Evolutionary conservation across 2,113 vertebrate genomes (phyloP).

Genomic region (Sebastes schlegelii): DNA sequence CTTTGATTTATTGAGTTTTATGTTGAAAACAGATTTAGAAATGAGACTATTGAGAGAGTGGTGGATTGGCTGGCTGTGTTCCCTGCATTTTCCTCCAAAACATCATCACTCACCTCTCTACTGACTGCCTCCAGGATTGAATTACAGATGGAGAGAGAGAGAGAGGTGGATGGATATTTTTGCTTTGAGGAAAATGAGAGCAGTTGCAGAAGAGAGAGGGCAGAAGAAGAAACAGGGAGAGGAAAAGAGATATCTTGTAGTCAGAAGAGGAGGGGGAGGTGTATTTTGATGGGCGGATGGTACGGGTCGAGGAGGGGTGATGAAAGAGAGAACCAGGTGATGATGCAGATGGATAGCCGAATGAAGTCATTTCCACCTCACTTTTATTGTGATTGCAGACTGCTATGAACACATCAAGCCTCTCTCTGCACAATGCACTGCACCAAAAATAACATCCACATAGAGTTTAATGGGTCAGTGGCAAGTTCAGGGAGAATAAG

Average conservation of each 20-base stretch:
- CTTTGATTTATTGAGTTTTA: slow-evolving; percentile 10
- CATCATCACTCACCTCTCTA: slow-evolving; percentile 73
- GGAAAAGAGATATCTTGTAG: not conserved
- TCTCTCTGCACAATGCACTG: slow-evolving; percentile 32
- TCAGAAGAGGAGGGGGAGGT: slow-evolving; percentile 11
- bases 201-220: slow-evolving; percentile 23
- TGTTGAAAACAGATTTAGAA: slow-evolving; percentile 36
- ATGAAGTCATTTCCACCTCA: not conserved
- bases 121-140: slow-evolving; percentile 74
- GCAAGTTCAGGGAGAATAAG: slow-evolving; percentile 43
- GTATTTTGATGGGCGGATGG: slow-evolving; percentile 28
- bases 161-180: slow-evolving; percentile 42
- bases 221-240: not conserved
- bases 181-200: slow-evolving; percentile 45
- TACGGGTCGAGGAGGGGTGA: slow-evolving; percentile 35
- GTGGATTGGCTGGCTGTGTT: slow-evolving; percentile 46
- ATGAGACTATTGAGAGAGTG: slow-evolving; percentile 43
- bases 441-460: slow-evolving; percentile 64
- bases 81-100: slow-evolving; percentile 68
- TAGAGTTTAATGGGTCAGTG: slow-evolving; percentile 57
- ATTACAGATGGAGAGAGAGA: slow-evolving; percentile 73
- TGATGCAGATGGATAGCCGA: slow-evolving; percentile 37
- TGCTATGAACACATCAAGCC: not conserved
- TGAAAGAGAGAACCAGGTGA: slow-evolving; percentile 31
- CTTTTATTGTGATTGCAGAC: slow-evolving; percentile 17